Base-by-base conservation (phyloP, 2,113 vertebrate species). In the Bucco capensis region DNA sequence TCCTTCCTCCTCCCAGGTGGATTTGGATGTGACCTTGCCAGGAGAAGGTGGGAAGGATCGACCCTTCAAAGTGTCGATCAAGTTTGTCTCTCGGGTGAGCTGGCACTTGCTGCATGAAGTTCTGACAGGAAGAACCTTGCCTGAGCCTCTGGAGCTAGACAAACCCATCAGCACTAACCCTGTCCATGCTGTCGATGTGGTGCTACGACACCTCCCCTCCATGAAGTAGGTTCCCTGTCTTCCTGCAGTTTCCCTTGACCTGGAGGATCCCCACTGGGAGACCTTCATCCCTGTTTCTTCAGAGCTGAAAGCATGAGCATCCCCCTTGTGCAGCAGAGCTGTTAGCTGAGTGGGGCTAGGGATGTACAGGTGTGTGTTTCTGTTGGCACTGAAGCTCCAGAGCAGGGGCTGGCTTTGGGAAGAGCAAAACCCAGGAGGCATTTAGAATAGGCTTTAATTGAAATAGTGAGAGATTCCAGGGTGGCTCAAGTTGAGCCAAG, bases 81-180 rank as follows among this genome's bases (percentile, higher is more conserved):
- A 99, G 97, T 99, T 99, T 94, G 99, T 99, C 88, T 99, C 99
- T 92, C 98, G 99, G 95, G 99, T 99, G 97, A 99, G 99, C 98
- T 99, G 99, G 99, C 99, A 99, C 96, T 97, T 99, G 97, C 98
- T 99, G 90, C 99, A 99, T 92, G 99, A 99, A 97, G 99, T 99
- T 84, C 98, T 99, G 96, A 99, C 99, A 6, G 99, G 99, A 91
- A 98, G 99, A 91, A 98, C 98, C 96, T 98, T 99, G 98, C 98
- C 99, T 60, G 99, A 99, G 94, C 99, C 99, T 46, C 98, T 99
- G 97, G 99, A 99, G 96, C 98, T 99, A 98, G 99, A 99, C 98
- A 99, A 99, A 96, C 99, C 99, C 93, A 99, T 99, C 98, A 99
- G 99, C 98, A 99, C 99, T 97, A 99, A 99, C 97, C 99, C 99